Conservation (phyloP, 2,113 vertebrate genomes). For the Lycocorax pyrrhopterus region DNA sequence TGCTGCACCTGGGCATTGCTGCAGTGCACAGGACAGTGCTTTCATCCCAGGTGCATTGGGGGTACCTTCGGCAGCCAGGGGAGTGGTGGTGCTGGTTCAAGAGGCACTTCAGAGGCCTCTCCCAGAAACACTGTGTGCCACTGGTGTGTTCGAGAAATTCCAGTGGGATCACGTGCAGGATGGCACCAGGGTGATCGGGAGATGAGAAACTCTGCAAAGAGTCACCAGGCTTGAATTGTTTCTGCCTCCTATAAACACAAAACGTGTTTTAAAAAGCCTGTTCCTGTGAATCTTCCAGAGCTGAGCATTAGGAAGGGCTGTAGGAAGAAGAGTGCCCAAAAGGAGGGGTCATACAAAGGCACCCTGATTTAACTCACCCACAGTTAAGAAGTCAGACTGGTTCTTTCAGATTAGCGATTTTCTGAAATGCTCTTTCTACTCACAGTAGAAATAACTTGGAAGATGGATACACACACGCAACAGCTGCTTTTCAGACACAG, state of each 20-base stretch:
- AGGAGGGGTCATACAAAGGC: not conserved
- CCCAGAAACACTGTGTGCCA: rapidly evolving
- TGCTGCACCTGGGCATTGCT: not conserved
- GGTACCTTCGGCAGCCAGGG: not conserved
- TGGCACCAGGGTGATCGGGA: not conserved
- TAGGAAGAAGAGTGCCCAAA: not conserved
- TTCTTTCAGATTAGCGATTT: not conserved
- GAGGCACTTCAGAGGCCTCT: not conserved
- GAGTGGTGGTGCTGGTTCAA: rapidly evolving
- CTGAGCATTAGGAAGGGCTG: not conserved
- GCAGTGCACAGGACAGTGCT: rapidly evolving
- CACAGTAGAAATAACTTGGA: not conserved
- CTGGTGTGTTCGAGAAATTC: rapidly evolving
- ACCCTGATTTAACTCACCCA: rapidly evolving
- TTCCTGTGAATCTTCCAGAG: not conserved
- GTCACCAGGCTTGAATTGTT: not conserved
- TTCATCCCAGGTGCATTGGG: not conserved
- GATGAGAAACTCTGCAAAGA: not conserved
- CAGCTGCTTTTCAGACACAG: not conserved
- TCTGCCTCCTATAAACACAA: not conserved
- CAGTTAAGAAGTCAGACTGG: not conserved
- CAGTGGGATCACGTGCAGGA: rapidly evolving
- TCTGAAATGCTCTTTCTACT: not conserved
- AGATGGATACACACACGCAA: not conserved
- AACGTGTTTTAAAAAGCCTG: not conserved